Evolutionary conservation across 2,888 invertebrate genomes (phyloP), one percentile per base, ranked within the genome.

Genomic region (Drosophila borborema): DNA sequence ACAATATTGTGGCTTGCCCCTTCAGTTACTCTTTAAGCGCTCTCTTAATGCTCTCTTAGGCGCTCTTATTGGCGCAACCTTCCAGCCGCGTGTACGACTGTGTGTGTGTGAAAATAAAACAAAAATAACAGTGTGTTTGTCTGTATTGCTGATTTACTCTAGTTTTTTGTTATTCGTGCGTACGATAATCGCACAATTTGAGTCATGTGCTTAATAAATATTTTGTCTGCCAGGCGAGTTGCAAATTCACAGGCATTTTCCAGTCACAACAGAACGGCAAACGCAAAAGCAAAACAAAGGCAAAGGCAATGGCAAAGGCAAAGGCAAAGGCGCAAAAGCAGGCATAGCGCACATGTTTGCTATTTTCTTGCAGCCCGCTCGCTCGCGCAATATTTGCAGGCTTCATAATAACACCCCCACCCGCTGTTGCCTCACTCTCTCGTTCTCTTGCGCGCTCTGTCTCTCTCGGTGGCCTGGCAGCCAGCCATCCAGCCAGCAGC

Each of bases 41-140:
- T 67, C 85, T 87, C 85, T 86, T 49, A 59, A 46, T 58, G 67
- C 80, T 72, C 79, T 79, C 79, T 80, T 72, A 64, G 58, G 34
- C 63, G 74, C 78, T 86, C 86, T 84, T 84, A 84, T 84, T 86
- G 86, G 86, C 80, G 86, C 73, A 83, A 58, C 64, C 41, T 85
- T 85, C 83, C 85, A 88, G 83, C 65, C 73, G 56, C 59, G 31
- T 64, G 45, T 48, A 43, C 20, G 31, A 53, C n/a, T 40, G n/a
- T 40, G 12, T 62, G 31, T 28, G 45, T 23, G 14, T 41, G 16
- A 40, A 60, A 75, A 43, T 43, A 62, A 58, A 36, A 41, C 41
- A 14, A 56, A 41, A 41, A 34, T 28, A 55, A 31, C 41, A 8
- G n/a, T 56, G n/a, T 41, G 46, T 41, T 41, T 41, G 45, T 16